These are phyloP conservation scores for Mastomys coucha DNA, from an alignment of 2,113 vertebrate genomes.

Conservation along the genomic window DNA sequence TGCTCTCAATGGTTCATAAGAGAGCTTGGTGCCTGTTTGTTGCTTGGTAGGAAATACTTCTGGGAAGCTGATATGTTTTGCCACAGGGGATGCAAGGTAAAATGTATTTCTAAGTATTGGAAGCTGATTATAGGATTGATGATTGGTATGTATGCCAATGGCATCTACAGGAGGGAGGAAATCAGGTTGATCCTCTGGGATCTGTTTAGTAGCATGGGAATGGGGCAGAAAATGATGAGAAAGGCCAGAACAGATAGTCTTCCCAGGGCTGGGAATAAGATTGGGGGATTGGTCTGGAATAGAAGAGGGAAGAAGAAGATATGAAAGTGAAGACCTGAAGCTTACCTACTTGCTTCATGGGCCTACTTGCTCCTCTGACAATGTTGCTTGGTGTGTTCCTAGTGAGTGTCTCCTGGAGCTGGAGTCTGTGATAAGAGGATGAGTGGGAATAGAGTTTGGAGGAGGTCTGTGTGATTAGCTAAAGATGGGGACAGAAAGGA, in stretches of 20 bases:
- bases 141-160: not conserved
- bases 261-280: not conserved
- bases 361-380: not conserved
- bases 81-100: not conserved
- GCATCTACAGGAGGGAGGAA: not conserved
- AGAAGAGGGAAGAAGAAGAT: too few species aligned
- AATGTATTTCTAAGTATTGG: not conserved
- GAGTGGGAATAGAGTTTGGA: not conserved
- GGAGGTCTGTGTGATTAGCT: not conserved
- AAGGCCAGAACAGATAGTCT: not conserved
- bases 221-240: not conserved
- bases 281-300: not conserved
- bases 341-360: too few species aligned
- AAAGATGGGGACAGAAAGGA: not conserved
- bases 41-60: not conserved
- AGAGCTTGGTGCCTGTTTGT: not conserved
- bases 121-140: not conserved
- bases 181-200: not conserved
- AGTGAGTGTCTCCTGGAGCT: not conserved
- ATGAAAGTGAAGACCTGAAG: not conserved
- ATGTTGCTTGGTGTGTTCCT: not conserved
- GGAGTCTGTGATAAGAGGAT: not conserved
- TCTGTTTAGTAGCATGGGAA: not conserved
- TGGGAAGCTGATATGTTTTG: not conserved
- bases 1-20: not conserved